Conservation (phyloP, 2,797 vertebrate species). For the Acipenser transmontanus region DNA sequence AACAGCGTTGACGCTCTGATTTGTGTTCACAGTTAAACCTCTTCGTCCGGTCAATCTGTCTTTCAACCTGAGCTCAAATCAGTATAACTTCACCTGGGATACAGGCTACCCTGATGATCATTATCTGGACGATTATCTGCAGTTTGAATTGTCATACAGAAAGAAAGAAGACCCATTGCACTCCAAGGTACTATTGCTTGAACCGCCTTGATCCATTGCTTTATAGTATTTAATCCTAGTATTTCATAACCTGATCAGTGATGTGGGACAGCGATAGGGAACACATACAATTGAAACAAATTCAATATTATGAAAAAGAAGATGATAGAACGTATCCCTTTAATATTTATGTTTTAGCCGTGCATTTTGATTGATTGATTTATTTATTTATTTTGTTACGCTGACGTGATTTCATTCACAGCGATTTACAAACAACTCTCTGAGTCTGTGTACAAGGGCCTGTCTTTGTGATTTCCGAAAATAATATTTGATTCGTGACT, state of each 20-base stretch:
- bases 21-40: conserved; percentile 47
- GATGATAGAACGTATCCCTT: background rate
- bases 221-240: background rate
- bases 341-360: no score
- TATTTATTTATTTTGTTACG: background rate
- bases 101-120: conserved; percentile 36
- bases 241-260: background rate
- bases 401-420: background rate
- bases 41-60: conserved; percentile 42
- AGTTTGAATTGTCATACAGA: conserved; percentile 42
- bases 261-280: background rate
- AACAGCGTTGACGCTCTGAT: background rate
- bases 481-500: background rate
- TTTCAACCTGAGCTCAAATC: conserved; percentile 28
- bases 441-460: background rate
- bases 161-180: conserved; percentile 17
- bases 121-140: fast-evolving
- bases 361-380: background rate
- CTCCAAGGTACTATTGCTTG: background rate
- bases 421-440: background rate
- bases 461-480: background rate
- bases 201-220: background rate
- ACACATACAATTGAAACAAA: background rate
- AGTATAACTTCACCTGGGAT: conserved; percentile 47
- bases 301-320: background rate